These are phyloP conservation scores for Aphidoletes aphidimyza DNA, from an alignment of 2,888 invertebrate species.

Conservation along the genomic window DNA sequence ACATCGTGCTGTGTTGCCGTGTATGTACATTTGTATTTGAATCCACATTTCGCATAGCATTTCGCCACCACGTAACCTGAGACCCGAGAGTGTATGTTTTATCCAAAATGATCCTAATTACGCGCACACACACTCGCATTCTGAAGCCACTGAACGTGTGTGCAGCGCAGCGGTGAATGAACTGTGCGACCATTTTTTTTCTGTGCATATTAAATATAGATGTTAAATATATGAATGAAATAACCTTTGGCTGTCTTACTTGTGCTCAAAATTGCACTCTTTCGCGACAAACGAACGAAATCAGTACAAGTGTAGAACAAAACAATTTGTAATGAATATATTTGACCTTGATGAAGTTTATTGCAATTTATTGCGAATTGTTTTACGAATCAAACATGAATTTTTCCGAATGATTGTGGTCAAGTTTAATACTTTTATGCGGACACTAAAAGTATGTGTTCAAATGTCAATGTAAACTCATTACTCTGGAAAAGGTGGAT, in stretches of 20 bases:
- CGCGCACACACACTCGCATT: not conserved
- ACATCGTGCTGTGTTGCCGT: no score
- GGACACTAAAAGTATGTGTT: no score
- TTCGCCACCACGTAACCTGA: no score
- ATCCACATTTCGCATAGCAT: no score
- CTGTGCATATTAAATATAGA: no score
- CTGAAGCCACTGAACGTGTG: not conserved
- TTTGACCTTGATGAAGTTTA: conserved; percentile 9
- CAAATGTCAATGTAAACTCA: no score
- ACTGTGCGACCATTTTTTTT: not conserved
- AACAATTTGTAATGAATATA: not conserved
- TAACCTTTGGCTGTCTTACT: conserved; percentile 12
- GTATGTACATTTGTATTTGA: no score
- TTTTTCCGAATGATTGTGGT: no score
- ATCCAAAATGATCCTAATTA: conserved; percentile 31
- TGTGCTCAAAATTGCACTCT: not conserved
- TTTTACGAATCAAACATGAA: no score
- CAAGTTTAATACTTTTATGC: no score
- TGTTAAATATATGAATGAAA: not conserved
- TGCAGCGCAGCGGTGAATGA: conserved; percentile 11
- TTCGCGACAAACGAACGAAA: not conserved
- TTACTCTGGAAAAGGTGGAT: no score
- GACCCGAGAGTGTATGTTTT: conserved; percentile 10
- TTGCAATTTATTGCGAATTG: no score
- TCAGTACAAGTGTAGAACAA: conserved; percentile 15